Evolutionary conservation across 2,797 vertebrate species (phyloP).

Genomic region (Esox lucius): DNA sequence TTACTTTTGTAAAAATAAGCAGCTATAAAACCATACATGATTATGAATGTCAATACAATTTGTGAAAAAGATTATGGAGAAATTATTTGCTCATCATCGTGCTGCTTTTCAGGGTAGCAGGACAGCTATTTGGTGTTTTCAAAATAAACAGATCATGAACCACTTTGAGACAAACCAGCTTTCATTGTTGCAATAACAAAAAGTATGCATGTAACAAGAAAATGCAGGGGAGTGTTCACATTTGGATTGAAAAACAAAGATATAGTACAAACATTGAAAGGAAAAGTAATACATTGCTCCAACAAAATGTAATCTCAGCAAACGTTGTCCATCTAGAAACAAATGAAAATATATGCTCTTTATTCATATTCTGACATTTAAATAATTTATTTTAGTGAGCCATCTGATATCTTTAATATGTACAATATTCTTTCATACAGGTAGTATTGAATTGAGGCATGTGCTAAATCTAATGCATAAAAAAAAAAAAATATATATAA

Average conservation of each 20-base stretch:
- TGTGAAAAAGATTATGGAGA: neutral
- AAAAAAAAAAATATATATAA: neutral
- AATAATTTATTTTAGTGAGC: neutral
- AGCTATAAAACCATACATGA: neutral
- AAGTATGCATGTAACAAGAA: neutral
- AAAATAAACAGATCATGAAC: neutral
- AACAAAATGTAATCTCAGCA: neutral
- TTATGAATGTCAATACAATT: neutral
- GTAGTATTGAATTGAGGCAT: neutral
- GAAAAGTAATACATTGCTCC: neutral
- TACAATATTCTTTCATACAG: conserved; percentile 1
- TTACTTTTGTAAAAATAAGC: neutral
- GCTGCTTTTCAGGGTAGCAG: neutral
- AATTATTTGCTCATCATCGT: neutral
- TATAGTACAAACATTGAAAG: neutral
- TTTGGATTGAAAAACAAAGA: neutral
- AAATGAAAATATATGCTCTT: conserved; percentile 2
- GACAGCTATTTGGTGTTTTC: neutral
- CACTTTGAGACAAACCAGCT: neutral
- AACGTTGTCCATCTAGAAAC: neutral
- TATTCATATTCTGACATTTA: conserved; percentile 7
- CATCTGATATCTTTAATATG: neutral
- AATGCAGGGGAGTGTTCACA: neutral
- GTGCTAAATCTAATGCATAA: neutral
- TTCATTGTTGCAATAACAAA: neutral